A percentile compares a stretch with the other conserved stretches of the same genome.
Evolutionary conservation across 2,888 invertebrate genomes (phyloP).

Genomic region (Alviniconcha strummeri): DNA sequence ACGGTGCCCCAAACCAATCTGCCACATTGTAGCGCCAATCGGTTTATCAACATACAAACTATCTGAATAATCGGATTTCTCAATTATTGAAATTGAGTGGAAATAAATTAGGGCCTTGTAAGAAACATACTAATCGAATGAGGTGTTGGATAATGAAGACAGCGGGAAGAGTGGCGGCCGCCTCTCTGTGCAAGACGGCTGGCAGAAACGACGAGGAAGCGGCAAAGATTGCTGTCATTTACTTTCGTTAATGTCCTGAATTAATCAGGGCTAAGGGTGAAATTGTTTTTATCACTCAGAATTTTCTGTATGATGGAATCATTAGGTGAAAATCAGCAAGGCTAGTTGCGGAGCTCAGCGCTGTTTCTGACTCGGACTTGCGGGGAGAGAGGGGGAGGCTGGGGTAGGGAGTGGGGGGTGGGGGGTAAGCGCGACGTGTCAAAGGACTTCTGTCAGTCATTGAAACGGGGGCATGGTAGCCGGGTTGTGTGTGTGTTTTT

Average conservation of each 20-base stretch:
- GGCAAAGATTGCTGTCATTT: conserved; percentile 36
- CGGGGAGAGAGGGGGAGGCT: background rate
- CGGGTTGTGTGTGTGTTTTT: background rate
- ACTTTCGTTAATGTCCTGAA: conserved; percentile 35
- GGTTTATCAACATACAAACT: conserved; percentile 62
- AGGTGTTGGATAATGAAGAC: conserved; percentile 31
- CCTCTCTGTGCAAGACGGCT: background rate
- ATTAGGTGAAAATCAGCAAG: too few species aligned
- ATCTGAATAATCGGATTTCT: conserved; percentile 56
- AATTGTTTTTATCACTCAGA: conserved; percentile 35
- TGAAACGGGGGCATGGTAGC: background rate
- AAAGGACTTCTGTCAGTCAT: conserved; percentile 12
- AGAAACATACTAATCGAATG: conserved; percentile 51
- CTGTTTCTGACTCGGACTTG: too few species aligned
- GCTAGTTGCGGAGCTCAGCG: too few species aligned
- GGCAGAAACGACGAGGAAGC: conserved; percentile 31
- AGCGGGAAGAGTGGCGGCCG: background rate
- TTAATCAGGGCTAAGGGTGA: conserved; percentile 41
- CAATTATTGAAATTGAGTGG: conserved; percentile 61
- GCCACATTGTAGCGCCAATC: conserved; percentile 52
- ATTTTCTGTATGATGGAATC: too few species aligned
- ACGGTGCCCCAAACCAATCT: conserved; percentile 46
- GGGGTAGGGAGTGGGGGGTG: background rate
- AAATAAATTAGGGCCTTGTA: conserved; percentile 56
- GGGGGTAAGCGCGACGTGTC: background rate